Conservation (phyloP, 2,888 invertebrate species). For the Serripes groenlandicus region DNA sequence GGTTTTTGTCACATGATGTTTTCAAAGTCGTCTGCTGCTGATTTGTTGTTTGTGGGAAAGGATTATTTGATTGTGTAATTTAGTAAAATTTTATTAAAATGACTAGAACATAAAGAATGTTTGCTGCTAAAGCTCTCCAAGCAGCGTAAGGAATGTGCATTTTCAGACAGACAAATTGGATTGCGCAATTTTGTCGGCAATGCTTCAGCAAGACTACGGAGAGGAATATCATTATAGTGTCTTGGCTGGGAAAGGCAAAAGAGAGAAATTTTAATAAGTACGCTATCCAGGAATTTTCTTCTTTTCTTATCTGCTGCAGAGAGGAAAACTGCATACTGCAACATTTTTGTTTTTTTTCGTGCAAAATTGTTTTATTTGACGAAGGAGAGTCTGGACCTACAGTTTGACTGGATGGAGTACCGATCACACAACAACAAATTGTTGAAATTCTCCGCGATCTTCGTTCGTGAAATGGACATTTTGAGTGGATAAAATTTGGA, state of each 20-base stretch:
- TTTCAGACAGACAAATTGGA: conserved; percentile 29
- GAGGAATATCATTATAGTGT: conserved; percentile 5
- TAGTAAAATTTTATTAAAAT: neutral
- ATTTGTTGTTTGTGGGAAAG: neutral
- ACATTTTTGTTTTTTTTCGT: neutral
- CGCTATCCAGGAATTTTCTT: neutral
- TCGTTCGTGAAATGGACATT: no score
- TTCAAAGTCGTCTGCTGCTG: neutral
- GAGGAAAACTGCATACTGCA: neutral
- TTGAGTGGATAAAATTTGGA: no score
- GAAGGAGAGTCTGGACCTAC: no score
- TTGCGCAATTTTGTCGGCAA: conserved; percentile 9
- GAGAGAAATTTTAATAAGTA: neutral
- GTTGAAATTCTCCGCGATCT: no score
- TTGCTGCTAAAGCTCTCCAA: neutral
- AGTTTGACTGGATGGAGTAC: no score
- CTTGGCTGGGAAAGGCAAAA: conserved; percentile 2
- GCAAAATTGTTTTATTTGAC: neutral
- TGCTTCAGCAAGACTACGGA: neutral
- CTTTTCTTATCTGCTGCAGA: neutral
- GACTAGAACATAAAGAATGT: conserved; percentile 3
- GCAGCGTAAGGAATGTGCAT: conserved; percentile 15
- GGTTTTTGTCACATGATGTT: no score
- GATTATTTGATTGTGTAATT: no score
- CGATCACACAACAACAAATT: no score